Evolutionary conservation across 2,797 vertebrate species (phyloP).

Genomic region (Karalla daura): DNA sequence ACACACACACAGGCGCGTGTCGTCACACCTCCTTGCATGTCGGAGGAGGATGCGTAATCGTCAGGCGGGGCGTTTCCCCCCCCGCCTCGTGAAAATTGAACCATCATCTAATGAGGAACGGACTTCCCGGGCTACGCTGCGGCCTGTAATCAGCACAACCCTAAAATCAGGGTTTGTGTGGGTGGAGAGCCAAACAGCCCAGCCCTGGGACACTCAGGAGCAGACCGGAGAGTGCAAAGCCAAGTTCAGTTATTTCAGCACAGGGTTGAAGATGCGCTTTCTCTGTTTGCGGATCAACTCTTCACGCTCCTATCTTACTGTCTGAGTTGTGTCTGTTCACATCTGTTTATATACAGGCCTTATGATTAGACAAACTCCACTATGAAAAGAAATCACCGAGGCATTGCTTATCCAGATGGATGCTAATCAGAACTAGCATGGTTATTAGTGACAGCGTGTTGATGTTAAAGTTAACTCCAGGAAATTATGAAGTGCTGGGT

Average conservation of each 20-base stretch:
- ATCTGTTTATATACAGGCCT: too few relatives aligned
- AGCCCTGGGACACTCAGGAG: constrained; percentile 28
- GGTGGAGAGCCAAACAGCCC: constrained; percentile 29
- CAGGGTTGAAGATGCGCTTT: constrained; percentile 4
- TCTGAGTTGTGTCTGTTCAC: too few relatives aligned
- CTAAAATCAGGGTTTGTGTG: constrained; percentile 32
- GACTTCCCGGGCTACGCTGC: background rate
- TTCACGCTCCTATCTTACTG: background rate
- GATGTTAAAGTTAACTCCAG: too few relatives aligned
- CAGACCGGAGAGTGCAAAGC: constrained; percentile 4
- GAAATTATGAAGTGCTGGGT: too few relatives aligned
- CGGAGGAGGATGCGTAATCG: background rate
- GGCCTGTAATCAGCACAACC: constrained; percentile 47
- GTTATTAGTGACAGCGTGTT: too few relatives aligned
- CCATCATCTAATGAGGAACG: constrained; percentile 5
- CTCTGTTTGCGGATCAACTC: constrained; percentile 1
- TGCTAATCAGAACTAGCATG: too few relatives aligned
- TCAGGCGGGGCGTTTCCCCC: background rate
- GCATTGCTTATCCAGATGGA: too few relatives aligned
- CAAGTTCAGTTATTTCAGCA: constrained; percentile 25
- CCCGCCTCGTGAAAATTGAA: background rate
- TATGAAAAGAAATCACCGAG: too few relatives aligned
- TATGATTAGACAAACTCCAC: too few relatives aligned
- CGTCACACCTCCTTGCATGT: constrained; percentile 31
- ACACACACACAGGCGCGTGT: background rate